Conservation (phyloP, 2,888 invertebrate genomes). For the Dermolepida albohirtum region DNA sequence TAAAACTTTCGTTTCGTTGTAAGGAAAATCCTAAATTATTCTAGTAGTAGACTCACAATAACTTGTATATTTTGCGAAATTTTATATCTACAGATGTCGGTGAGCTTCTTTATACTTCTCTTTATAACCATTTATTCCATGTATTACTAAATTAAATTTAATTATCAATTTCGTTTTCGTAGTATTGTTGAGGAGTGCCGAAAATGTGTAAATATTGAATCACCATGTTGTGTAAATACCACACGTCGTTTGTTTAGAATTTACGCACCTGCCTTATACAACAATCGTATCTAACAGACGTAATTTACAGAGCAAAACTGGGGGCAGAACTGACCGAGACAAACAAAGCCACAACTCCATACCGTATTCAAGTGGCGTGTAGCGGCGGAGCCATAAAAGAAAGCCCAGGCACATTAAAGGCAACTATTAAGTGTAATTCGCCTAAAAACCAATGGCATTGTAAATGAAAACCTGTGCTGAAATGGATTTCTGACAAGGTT, state of each 20-base stretch:
- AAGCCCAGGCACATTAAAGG: conserved; percentile 52
- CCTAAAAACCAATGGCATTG: conserved; percentile 37
- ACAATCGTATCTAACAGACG: conserved; percentile 51
- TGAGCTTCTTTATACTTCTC: too few species aligned
- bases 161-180: neutral
- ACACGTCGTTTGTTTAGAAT: conserved; percentile 46
- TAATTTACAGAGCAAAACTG: conserved; percentile 47
- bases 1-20: too few species aligned
- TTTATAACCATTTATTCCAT: too few species aligned
- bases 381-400: conserved; percentile 49
- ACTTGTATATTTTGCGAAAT: too few species aligned
- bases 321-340: conserved; percentile 18
- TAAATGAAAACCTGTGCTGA: conserved; percentile 30
- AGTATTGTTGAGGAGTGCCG: conserved; percentile 4
- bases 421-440: conserved; percentile 49
- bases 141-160: neutral
- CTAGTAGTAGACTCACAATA: too few species aligned
- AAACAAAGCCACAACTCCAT: conserved; percentile 47
- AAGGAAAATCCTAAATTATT: too few species aligned
- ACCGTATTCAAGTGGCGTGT: conserved; percentile 48
- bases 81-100: too few species aligned
- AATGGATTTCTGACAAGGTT: conserved; percentile 38
- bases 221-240: conserved; percentile 46
- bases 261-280: conserved; percentile 51
- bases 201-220: conserved; percentile 49